phyloP scores from a whole-genome alignment of 2,888 invertebrate species.

The Caenorhabditis sp. region DNA sequence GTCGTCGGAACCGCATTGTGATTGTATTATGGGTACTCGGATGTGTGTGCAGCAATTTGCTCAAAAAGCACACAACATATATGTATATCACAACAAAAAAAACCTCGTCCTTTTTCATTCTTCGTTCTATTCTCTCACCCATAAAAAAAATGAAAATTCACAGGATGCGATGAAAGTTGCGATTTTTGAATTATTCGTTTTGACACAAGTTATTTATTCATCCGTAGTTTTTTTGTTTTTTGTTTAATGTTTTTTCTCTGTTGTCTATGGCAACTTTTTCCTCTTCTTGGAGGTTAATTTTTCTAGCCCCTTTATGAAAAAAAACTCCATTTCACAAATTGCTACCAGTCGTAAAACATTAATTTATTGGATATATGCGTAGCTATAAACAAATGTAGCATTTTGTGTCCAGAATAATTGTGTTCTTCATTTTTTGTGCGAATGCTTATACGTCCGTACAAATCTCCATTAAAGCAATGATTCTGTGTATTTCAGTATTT shows the following conservation, averaged over 20 bases:
- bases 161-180: conserved; percentile 1
- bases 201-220: conserved; percentile 34
- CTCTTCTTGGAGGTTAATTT: neutral
- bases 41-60: neutral
- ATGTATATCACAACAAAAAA: conserved; percentile 1
- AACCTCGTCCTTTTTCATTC: neutral
- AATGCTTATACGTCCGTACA: no score
- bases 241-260: conserved; percentile 16
- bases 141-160: neutral
- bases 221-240: conserved; percentile 38
- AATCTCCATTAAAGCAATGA: no score
- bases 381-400: no score
- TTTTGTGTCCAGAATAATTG: no score
- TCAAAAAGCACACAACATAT: conserved; percentile 1
- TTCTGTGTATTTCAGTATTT: no score
- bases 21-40: conserved; percentile 1
- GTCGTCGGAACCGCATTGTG: conserved; percentile 1
- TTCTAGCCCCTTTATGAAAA: neutral
- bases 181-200: conserved; percentile 45
- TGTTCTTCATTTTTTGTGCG: no score
- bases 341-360: neutral
- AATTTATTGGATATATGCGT: no score
- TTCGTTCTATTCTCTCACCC: neutral
- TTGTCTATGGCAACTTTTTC: neutral
- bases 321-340: neutral